Percentiles rank a stretch among this genome's conserved stretches.
phyloP scores from a whole-genome alignment of 2,797 vertebrate species.

The Acanthurus leucopareius region DNA sequence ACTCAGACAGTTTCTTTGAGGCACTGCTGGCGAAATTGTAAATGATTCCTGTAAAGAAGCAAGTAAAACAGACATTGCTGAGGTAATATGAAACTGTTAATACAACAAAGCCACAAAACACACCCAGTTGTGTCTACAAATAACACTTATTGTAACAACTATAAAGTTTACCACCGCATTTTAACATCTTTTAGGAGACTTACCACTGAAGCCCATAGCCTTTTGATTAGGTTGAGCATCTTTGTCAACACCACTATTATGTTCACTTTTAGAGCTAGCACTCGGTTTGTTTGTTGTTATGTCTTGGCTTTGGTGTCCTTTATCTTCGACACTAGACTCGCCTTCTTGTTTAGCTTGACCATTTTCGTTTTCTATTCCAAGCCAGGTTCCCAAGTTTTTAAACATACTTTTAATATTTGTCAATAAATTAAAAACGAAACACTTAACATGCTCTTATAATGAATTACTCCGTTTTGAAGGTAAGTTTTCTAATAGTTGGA shows the following conservation, averaged over 20 bases:
- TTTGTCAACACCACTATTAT: neutral
- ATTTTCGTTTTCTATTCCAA: constrained; percentile 62
- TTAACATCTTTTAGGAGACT: constrained; percentile 1
- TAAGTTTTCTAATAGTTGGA: neutral
- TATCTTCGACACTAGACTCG: constrained; percentile 3
- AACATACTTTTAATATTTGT: constrained; percentile 62
- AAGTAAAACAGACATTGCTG: neutral
- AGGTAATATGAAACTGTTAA: neutral
- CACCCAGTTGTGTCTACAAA: too few species aligned
- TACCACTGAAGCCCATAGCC: constrained; percentile 70
- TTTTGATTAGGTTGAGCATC: constrained; percentile 28
- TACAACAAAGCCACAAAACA: neutral
- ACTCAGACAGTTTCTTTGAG: constrained; percentile 93
- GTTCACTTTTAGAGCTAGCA: neutral
- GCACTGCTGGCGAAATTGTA: constrained; percentile 91
- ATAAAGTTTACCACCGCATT: neutral
- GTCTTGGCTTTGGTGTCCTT: constrained; percentile 18
- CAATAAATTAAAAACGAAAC: neutral
- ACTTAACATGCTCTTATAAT: neutral
- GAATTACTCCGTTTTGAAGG: neutral
- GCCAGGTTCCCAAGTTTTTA: constrained; percentile 68
- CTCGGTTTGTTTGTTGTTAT: constrained; percentile 38
- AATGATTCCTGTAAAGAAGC: constrained; percentile 86
- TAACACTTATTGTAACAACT: neutral
- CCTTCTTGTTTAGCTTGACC: constrained; percentile 25